phyloP scores from a whole-genome alignment of 2,797 vertebrate genomes.

The Leptatherina wallacei region DNA sequence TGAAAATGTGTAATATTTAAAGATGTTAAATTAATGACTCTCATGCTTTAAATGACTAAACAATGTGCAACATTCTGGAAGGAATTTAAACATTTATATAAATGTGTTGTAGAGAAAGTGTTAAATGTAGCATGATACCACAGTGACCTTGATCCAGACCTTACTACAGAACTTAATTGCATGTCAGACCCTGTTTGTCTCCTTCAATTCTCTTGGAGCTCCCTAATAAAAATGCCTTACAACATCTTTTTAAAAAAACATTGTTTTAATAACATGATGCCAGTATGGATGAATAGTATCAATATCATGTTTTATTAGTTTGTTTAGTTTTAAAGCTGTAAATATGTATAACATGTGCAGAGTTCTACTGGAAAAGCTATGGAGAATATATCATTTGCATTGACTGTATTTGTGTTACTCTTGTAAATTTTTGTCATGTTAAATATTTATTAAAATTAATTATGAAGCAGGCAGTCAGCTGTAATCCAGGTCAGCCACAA shows the following conservation, averaged over 20 bases:
- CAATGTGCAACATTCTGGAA: background rate
- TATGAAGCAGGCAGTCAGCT: background rate
- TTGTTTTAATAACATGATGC: too few relatives aligned
- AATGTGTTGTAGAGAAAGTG: background rate
- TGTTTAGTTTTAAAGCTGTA: background rate
- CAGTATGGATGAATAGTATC: background rate
- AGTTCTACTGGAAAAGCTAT: background rate
- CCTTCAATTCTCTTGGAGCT: background rate
- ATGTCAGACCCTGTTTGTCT: slow-evolving; percentile 7
- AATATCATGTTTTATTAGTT: background rate
- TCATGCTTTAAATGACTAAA: background rate
- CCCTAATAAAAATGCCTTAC: background rate
- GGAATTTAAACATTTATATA: background rate
- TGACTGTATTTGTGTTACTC: background rate
- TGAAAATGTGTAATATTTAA: background rate
- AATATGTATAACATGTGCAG: background rate
- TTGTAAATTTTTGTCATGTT: slow-evolving; percentile 2
- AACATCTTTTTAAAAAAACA: background rate
- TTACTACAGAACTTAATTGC: slow-evolving; percentile 1
- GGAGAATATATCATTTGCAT: background rate
- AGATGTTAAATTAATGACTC: background rate
- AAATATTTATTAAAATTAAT: slow-evolving; percentile 20
- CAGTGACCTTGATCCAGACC: background rate
- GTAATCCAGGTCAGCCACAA: slow-evolving; percentile 11
- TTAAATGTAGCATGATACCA: background rate